These are phyloP conservation scores for Tubiluchus corallicola DNA, from an alignment of 2,888 invertebrate genomes.

Conservation along the genomic window DNA sequence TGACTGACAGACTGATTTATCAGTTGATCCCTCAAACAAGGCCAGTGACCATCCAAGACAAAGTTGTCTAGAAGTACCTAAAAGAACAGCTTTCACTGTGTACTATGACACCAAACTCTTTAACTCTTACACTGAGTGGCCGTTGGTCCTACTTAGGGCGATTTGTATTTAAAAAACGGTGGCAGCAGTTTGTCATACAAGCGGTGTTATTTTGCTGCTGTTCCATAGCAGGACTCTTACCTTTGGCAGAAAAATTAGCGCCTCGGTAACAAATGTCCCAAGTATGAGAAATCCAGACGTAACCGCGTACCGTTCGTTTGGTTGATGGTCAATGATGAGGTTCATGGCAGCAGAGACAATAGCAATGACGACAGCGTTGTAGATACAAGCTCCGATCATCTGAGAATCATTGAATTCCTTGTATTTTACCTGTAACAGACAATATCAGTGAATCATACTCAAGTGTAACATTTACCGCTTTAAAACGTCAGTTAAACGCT, in stretches of 20 bases:
- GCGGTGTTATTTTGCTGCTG: no score
- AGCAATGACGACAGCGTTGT: constrained; percentile 16
- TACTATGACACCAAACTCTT: no score
- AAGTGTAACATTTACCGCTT: neutral
- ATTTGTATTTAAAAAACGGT: no score
- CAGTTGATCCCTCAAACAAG: no score
- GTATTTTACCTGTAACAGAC: neutral
- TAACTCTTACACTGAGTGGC: no score
- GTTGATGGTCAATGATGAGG: neutral
- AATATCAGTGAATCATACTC: constrained; percentile 19
- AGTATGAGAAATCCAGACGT: constrained; percentile 1
- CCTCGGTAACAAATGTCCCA: neutral
- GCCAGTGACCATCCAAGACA: no score
- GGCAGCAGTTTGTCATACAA: no score
- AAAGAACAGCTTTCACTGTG: no score
- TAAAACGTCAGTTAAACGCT: constrained; percentile 19
- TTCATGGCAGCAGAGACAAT: neutral
- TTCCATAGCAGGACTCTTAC: no score
- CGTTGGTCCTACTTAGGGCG: no score
- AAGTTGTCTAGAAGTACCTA: no score
- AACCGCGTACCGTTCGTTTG: neutral
- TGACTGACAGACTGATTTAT: no score
- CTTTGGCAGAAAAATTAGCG: neutral
- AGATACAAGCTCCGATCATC: constrained; percentile 19
- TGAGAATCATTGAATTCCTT: constrained; percentile 17